Conservation (phyloP, 2,888 invertebrate genomes). For the Eretmocerus hayati region DNA sequence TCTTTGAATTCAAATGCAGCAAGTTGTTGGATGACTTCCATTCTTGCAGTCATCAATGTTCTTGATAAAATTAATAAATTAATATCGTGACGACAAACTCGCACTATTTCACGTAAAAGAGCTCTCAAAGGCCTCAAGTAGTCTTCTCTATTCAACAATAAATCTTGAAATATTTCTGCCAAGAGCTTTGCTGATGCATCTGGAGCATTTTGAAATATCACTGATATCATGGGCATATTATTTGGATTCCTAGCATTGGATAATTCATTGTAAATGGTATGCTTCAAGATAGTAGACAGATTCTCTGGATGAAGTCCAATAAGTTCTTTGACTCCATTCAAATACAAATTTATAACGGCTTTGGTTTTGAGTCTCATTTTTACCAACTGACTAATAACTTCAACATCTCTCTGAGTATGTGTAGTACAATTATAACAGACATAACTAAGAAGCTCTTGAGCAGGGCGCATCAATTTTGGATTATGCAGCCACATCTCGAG, state of each 20-base stretch:
- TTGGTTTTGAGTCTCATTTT: slow-evolving; percentile 92
- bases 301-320: slow-evolving; percentile 78
- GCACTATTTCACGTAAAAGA: slow-evolving; percentile 80
- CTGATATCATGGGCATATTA: slow-evolving; percentile 86
- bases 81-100: slow-evolving; percentile 74
- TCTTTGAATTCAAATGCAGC: slow-evolving; percentile 67
- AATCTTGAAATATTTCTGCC: slow-evolving; percentile 80
- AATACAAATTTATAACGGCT: slow-evolving; percentile 81
- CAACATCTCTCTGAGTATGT: slow-evolving; percentile 58
- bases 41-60: slow-evolving; percentile 62
- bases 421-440: slow-evolving; percentile 85
- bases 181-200: slow-evolving; percentile 75
- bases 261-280: slow-evolving; percentile 91
- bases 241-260: slow-evolving; percentile 88
- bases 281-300: slow-evolving; percentile 76
- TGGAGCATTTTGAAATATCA: slow-evolving; percentile 79
- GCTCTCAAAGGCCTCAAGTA: slow-evolving; percentile 80
- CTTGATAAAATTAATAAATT: slow-evolving; percentile 74
- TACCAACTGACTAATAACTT: slow-evolving; percentile 77
- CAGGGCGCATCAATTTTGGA: slow-evolving; percentile 85
- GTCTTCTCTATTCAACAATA: slow-evolving; percentile 82
- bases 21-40: slow-evolving; percentile 57
- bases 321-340: slow-evolving; percentile 85
- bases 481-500: slow-evolving; percentile 94
- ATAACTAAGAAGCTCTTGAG: slow-evolving; percentile 85